Evolutionary conservation across 2,797 vertebrate species (phyloP).

Genomic region (Perdix hodgsoniae): DNA sequence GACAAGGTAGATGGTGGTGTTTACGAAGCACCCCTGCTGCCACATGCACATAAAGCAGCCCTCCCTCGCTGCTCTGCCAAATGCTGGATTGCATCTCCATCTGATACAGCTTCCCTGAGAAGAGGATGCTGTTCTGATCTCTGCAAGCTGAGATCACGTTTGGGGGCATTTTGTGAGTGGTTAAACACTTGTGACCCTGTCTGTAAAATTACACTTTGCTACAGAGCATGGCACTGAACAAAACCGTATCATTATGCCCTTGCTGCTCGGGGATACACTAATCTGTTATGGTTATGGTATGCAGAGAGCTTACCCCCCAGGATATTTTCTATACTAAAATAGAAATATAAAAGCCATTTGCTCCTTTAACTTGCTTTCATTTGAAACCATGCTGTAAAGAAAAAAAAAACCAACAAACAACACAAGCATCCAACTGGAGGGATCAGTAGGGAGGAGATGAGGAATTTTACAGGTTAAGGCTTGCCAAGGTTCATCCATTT

Average conservation of each 20-base stretch:
- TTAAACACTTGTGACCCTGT: neutral
- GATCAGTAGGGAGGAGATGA: neutral
- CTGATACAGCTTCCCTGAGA: neutral
- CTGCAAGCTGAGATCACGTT: neutral
- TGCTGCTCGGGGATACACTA: neutral
- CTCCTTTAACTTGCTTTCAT: neutral
- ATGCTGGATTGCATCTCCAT: neutral
- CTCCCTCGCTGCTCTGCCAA: neutral
- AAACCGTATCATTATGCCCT: accelerated
- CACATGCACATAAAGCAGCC: accelerated
- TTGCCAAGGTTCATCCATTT: neutral
- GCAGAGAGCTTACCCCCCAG: neutral
- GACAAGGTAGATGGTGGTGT: neutral
- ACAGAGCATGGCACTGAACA: neutral
- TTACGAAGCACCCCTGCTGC: neutral
- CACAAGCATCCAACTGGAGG: neutral
- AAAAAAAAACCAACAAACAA: neutral
- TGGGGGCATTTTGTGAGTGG: neutral
- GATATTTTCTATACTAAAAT: neutral
- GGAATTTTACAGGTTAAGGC: neutral
- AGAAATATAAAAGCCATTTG: neutral
- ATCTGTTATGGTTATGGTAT: neutral
- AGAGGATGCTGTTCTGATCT: neutral
- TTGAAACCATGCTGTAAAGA: neutral
- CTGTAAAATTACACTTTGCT: neutral